These are phyloP conservation scores for Aspidiotus rigidus DNA, from an alignment of 2,888 invertebrate genomes.

Conservation along the genomic window DNA sequence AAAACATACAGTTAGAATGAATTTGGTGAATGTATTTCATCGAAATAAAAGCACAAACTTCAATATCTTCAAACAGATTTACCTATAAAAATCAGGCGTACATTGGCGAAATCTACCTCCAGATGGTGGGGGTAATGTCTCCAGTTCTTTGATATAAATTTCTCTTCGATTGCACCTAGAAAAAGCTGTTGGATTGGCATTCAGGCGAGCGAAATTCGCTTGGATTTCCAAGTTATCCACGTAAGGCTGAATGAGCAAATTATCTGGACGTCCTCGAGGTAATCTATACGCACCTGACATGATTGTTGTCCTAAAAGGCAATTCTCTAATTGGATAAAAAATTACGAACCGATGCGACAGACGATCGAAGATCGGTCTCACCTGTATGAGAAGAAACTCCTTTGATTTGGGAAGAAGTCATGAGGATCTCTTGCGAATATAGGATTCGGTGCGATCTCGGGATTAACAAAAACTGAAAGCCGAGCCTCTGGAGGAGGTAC, in stretches of 20 bases:
- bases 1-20: background rate
- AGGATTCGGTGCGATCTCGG: background rate
- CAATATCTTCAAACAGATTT: conserved; percentile 27
- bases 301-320: conserved; percentile 16
- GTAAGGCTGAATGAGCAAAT: conserved; percentile 25
- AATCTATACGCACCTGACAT: conserved; percentile 5
- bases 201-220: conserved; percentile 3
- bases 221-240: conserved; percentile 27
- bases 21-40: background rate
- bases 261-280: conserved; percentile 15
- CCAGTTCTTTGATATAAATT: conserved; percentile 13
- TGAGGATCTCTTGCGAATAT: background rate
- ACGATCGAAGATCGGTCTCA: background rate
- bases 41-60: background rate
- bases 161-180: conserved; percentile 8
- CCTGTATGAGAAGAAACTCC: conserved; percentile 26
- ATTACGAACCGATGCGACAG: background rate
- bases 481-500: conserved; percentile 38
- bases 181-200: background rate
- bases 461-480: background rate
- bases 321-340: background rate
- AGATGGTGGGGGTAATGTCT: conserved; percentile 49
- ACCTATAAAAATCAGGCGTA: conserved; percentile 68
- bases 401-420: conserved; percentile 12
- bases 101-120: conserved; percentile 65